Conservation (phyloP, 2,888 invertebrate species). For the Sesamia inferens region DNA sequence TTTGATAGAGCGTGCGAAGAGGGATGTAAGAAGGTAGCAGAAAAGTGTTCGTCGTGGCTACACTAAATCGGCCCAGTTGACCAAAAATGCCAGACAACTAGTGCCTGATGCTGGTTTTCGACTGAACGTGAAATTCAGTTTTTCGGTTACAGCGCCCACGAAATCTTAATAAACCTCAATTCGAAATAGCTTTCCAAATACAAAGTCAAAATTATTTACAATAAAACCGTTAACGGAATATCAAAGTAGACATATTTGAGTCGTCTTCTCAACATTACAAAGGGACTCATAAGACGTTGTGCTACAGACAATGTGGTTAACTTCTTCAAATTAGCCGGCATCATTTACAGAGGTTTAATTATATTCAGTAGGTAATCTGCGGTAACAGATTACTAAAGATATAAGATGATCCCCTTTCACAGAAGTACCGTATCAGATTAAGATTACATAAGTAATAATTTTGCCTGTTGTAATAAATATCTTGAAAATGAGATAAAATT, state of each 20-base stretch:
- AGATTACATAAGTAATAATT: constrained; percentile 11
- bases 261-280: constrained; percentile 41
- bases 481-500: no score
- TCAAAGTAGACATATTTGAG: constrained; percentile 40
- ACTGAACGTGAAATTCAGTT: no score
- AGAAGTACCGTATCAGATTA: constrained; percentile 2
- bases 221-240: constrained; percentile 25
- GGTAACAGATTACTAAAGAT: constrained; percentile 10
- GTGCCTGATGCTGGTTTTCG: no score
- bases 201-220: constrained; percentile 30
- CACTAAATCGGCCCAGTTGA: no score
- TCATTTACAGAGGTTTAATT: constrained; percentile 44
- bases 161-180: constrained; percentile 33
- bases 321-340: constrained; percentile 40
- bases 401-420: constrained; percentile 16
- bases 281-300: constrained; percentile 42
- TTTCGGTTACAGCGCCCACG: background rate
- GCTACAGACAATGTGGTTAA: constrained; percentile 37
- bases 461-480: background rate
- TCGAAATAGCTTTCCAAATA: constrained; percentile 25
- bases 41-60: no score
- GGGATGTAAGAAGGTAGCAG: no score
- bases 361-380: constrained; percentile 20
- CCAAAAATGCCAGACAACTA: no score
- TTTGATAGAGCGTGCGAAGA: no score